Conservation (phyloP, 2,113 vertebrate genomes). For the Rallus limicola region DNA sequence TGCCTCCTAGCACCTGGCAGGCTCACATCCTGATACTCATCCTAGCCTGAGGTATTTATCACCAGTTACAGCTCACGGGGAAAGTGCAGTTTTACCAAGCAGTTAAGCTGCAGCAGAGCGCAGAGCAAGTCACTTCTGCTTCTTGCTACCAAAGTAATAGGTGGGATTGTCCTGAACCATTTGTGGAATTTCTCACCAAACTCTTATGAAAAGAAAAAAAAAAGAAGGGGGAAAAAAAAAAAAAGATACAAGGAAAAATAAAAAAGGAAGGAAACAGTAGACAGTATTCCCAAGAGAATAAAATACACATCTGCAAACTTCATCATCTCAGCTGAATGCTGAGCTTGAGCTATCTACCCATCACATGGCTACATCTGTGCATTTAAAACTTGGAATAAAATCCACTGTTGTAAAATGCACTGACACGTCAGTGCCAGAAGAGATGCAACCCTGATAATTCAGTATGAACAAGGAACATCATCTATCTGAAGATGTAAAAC, state of each 20-base stretch:
- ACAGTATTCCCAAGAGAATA: background rate
- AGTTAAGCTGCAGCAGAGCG: background rate
- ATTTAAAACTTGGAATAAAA: background rate
- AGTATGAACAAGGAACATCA: background rate
- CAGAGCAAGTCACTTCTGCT: background rate
- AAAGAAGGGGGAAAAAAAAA: no score
- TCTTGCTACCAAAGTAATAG: background rate
- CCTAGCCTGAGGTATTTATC: background rate
- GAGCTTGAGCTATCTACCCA: background rate
- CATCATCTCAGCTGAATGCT: fast-evolving
- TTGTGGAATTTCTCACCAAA: slow-evolving; percentile 49
- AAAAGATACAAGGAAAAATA: background rate
- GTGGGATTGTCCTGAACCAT: slow-evolving; percentile 15
- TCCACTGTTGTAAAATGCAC: background rate
- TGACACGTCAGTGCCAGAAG: background rate
- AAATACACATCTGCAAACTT: background rate
- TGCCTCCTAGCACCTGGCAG: background rate
- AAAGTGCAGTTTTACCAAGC: background rate
- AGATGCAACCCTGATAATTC: background rate
- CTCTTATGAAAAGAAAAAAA: background rate
- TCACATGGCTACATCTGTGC: fast-evolving
- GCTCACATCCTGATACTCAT: background rate
- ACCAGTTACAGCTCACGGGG: background rate
- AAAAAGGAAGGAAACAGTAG: background rate
- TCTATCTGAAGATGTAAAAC: background rate